Conservation (phyloP, 2,113 vertebrate genomes). For the Syngnathus scovelli region DNA sequence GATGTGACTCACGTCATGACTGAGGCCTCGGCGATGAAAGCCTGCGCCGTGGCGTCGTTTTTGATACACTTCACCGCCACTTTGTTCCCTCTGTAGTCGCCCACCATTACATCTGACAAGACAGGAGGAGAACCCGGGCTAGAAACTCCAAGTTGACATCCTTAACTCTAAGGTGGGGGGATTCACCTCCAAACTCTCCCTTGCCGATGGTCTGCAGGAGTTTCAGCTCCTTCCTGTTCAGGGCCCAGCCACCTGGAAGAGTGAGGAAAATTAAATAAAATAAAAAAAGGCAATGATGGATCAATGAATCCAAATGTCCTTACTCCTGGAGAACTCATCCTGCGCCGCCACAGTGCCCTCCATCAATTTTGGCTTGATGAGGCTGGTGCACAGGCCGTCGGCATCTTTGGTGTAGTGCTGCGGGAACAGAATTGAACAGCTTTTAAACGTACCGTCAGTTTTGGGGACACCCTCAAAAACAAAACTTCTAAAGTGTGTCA, state of each 20-base stretch:
- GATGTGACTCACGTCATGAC: constrained; percentile 90
- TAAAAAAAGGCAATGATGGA: not conserved
- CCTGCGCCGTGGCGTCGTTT: constrained; percentile 92
- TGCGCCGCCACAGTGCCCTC: constrained; percentile 95
- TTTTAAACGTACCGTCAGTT: not conserved
- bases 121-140: not conserved
- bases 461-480: not conserved
- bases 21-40: constrained; percentile 91
- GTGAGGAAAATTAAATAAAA: not conserved
- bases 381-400: constrained; percentile 66
- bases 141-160: not conserved
- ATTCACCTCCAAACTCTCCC: constrained; percentile 93
- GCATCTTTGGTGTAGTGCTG: constrained; percentile 96
- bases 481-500: not conserved
- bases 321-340: constrained; percentile 89
- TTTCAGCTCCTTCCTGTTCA: constrained; percentile 93
- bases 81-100: constrained; percentile 91
- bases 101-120: constrained; percentile 69
- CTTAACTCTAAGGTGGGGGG: not conserved
- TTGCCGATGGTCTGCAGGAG: constrained; percentile 90
- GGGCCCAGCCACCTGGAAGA: constrained; percentile 85
- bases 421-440: not conserved
- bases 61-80: constrained; percentile 98
- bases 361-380: constrained; percentile 92
- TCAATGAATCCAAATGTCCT: constrained; percentile 39